phyloP scores from a whole-genome alignment of 2,797 vertebrate species.

The Rhinatrema bivittatum region DNA sequence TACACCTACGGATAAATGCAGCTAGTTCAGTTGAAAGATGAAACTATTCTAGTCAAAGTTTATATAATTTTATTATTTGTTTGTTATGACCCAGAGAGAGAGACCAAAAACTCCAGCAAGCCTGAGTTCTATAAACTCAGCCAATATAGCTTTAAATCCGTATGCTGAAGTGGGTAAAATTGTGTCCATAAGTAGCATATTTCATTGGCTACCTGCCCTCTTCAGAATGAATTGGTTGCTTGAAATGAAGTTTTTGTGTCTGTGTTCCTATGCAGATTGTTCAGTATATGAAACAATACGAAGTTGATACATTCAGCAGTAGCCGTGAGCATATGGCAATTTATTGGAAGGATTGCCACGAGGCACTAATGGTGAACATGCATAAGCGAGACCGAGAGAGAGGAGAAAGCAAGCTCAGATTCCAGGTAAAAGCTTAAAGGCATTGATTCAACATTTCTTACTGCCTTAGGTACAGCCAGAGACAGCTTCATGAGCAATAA shows the following conservation, averaged over 20 bases:
- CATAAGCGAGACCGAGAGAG: conserved; percentile 83
- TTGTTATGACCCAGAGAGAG: no score
- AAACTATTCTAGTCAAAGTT: background rate
- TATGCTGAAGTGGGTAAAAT: no score
- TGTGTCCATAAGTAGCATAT: no score
- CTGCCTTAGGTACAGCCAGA: no score
- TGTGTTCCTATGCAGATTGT: conserved; percentile 70
- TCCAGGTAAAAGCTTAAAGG: conserved; percentile 71
- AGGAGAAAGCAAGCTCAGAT: conserved; percentile 96
- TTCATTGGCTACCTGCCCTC: no score
- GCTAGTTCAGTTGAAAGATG: no score
- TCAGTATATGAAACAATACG: conserved; percentile 96
- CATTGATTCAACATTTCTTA: background rate
- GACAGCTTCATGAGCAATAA: background rate
- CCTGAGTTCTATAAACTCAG: no score
- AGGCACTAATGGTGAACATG: conserved; percentile 88
- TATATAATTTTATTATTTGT: background rate
- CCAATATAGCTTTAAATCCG: no score
- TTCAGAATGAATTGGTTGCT: no score
- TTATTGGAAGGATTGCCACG: conserved; percentile 92
- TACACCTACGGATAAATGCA: no score
- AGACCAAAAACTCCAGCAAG: no score
- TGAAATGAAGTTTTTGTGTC: conserved; percentile 1
- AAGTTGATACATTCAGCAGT: conserved; percentile 82
- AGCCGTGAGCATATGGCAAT: conserved; percentile 83